Percentiles rank a stretch among this genome's conserved stretches.
phyloP scores from a whole-genome alignment of 2,888 invertebrate genomes.

The Parnassius mnemosyne region DNA sequence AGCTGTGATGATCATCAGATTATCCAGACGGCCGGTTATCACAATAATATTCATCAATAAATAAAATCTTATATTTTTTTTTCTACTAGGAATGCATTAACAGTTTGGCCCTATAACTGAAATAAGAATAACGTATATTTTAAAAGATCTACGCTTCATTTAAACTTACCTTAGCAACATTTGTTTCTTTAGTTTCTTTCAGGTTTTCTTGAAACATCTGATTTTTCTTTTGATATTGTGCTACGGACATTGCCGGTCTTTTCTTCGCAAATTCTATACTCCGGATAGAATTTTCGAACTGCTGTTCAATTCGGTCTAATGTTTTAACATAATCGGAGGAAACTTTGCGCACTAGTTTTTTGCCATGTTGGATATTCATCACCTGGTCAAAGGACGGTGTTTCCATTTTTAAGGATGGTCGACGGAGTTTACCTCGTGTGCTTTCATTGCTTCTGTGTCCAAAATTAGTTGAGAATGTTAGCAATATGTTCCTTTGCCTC shows the following conservation, averaged over 20 bases:
- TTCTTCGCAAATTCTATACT: slow-evolving; percentile 55
- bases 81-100: too few relatives aligned
- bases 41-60: too few relatives aligned
- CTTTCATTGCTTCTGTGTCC: slow-evolving; percentile 36
- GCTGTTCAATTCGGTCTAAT: slow-evolving; percentile 50
- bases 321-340: slow-evolving; percentile 65
- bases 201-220: slow-evolving; percentile 39
- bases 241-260: slow-evolving; percentile 54
- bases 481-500: slow-evolving; percentile 39
- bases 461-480: slow-evolving; percentile 42
- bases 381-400: slow-evolving; percentile 45
- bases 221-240: slow-evolving; percentile 56
- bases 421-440: slow-evolving; percentile 38
- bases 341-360: slow-evolving; percentile 52
- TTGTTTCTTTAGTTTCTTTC: slow-evolving; percentile 20
- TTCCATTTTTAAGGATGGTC: slow-evolving; percentile 37
- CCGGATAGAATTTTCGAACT: slow-evolving; percentile 46
- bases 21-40: too few relatives aligned
- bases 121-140: too few relatives aligned
- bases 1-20: too few relatives aligned
- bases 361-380: slow-evolving; percentile 55
- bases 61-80: too few relatives aligned
- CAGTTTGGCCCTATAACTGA: too few relatives aligned
- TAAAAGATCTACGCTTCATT: too few relatives aligned
- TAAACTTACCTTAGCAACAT: background rate